These are phyloP conservation scores for Drosophila bocki DNA, from an alignment of 1,140 invertebrate species.

Conservation along the genomic window DNA sequence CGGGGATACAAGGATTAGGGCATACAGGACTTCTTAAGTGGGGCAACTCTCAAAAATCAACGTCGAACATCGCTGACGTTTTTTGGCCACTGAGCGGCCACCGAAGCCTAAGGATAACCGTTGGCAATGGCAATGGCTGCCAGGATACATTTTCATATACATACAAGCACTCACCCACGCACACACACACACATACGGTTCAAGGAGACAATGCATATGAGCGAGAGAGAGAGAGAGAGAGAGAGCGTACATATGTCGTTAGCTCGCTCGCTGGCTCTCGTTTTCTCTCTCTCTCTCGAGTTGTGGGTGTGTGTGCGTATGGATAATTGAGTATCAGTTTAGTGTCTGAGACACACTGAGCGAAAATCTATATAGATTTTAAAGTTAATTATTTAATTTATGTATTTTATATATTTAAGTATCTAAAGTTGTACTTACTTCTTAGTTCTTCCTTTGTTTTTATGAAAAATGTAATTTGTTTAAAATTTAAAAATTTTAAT, in stretches of 20 bases:
- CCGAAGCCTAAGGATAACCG: conserved; percentile 46
- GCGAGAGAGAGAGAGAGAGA: background rate
- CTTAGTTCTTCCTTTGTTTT: background rate
- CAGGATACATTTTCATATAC: conserved; percentile 53
- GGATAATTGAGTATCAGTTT: conserved; percentile 83
- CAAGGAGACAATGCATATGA: conserved; percentile 35
- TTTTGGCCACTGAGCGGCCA: conserved; percentile 40
- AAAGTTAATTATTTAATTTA: background rate
- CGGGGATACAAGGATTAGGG: background rate
- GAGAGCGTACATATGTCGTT: conserved; percentile 22
- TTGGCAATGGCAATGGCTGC: conserved; percentile 78
- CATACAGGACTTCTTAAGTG: conserved; percentile 28
- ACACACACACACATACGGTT: conserved; percentile 3
- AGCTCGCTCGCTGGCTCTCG: background rate
- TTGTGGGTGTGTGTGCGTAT: conserved; percentile 41
- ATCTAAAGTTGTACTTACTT: background rate
- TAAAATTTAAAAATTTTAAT: no score
- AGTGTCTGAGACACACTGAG: conserved; percentile 59
- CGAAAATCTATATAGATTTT: background rate
- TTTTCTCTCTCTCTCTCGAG: background rate
- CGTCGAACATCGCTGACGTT: conserved; percentile 24
- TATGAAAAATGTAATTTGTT: background rate
- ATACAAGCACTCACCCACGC: background rate
- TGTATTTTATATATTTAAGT: no score
- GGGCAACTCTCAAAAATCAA: conserved; percentile 50